These are phyloP conservation scores for Ernsta delagoae DNA, from an alignment of 2,888 invertebrate genomes.

Conservation along the genomic window DNA sequence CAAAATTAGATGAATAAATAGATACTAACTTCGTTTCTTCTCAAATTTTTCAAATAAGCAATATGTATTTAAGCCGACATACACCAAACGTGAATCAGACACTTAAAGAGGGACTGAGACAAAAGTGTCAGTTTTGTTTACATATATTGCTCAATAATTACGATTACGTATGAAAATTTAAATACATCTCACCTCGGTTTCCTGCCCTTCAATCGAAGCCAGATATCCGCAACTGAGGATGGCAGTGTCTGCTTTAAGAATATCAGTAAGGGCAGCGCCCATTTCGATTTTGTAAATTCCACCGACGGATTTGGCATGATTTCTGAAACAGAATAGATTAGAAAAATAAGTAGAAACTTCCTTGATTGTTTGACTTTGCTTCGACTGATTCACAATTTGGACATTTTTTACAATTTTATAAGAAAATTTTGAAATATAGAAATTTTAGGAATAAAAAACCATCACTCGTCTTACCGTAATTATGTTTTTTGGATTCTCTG, in stretches of 20 bases:
- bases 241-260: conserved; percentile 19
- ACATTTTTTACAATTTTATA: too few relatives aligned
- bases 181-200: conserved; percentile 9
- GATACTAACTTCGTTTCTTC: too few relatives aligned
- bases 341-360: too few relatives aligned
- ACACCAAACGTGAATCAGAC: too few relatives aligned
- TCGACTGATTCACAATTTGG: too few relatives aligned
- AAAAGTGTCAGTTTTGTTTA: too few relatives aligned
- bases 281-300: not conserved
- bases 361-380: too few relatives aligned
- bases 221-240: conserved; percentile 6
- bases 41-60: too few relatives aligned
- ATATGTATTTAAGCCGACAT: too few relatives aligned
- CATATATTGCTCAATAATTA: too few relatives aligned
- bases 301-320: conserved; percentile 7
- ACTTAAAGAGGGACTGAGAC: too few relatives aligned
- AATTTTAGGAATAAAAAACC: not conserved
- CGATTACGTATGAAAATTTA: too few relatives aligned
- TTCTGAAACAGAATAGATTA: conserved; percentile 4
- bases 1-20: not conserved
- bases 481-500: conserved; percentile 13
- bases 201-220: conserved; percentile 15
- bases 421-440: not conserved
- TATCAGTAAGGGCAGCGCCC: conserved; percentile 1
- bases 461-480: conserved; percentile 5